These are phyloP conservation scores for Anoncus sp. DNA, from an alignment of 2,888 invertebrate genomes.

Conservation along the genomic window DNA sequence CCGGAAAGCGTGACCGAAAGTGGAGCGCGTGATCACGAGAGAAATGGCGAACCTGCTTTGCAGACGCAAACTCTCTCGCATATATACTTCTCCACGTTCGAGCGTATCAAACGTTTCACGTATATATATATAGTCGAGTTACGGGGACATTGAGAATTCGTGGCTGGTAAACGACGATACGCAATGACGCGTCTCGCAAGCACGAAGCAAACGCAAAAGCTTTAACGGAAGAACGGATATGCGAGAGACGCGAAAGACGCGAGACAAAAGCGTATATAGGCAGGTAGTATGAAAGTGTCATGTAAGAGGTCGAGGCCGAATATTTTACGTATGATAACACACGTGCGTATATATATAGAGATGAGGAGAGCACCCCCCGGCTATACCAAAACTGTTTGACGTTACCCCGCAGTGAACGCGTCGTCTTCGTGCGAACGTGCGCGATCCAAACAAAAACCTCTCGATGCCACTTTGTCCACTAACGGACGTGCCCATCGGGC, in stretches of 20 bases:
- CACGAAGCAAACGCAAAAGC: slow-evolving; percentile 12
- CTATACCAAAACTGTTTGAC: no score
- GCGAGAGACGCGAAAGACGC: no score
- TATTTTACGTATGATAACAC: no score
- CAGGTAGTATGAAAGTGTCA: no score
- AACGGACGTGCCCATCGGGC: slow-evolving; percentile 76
- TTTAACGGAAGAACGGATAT: not conserved
- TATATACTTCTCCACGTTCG: slow-evolving; percentile 39
- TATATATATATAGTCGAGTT: slow-evolving; percentile 8
- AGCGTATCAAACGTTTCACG: not conserved
- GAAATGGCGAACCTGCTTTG: slow-evolving; percentile 55
- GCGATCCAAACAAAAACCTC: slow-evolving; percentile 48
- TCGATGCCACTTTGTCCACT: slow-evolving; percentile 43
- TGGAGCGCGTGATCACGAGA: slow-evolving; percentile 59
- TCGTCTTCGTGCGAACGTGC: slow-evolving; percentile 50
- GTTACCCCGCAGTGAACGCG: slow-evolving; percentile 44
- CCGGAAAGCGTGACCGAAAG: slow-evolving; percentile 71
- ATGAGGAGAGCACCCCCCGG: no score
- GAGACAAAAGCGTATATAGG: no score
- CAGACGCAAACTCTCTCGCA: no score
- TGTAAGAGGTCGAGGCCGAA: no score
- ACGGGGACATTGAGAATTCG: slow-evolving; percentile 47
- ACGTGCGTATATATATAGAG: no score
- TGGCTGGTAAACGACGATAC: slow-evolving; percentile 19
- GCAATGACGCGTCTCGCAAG: slow-evolving; percentile 14